Evolutionary conservation across 2,888 invertebrate genomes (phyloP).

Genomic region (Allophyes oxyacanthae): DNA sequence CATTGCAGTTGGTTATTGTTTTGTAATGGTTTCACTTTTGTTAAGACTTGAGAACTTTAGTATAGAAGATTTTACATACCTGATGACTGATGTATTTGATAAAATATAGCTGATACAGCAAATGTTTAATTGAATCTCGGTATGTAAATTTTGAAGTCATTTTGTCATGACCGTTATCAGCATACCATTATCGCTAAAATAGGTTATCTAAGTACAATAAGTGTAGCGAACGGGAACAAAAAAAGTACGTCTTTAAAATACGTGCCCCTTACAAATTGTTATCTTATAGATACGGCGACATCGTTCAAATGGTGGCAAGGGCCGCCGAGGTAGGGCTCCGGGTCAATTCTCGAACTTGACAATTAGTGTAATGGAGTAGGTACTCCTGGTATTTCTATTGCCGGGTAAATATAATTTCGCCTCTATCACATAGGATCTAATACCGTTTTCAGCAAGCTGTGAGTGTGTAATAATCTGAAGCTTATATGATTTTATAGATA

Average conservation of each 20-base stretch:
- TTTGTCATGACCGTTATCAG: slow-evolving; percentile 32
- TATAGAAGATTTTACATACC: background rate
- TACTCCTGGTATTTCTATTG: too few species aligned
- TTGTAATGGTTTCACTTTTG: too few species aligned
- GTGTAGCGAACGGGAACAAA: slow-evolving; percentile 10
- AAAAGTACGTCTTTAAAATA: slow-evolving; percentile 8
- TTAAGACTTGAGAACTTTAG: background rate
- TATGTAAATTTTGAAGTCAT: slow-evolving; percentile 6
- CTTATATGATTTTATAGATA: slow-evolving; percentile 82
- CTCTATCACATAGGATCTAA: background rate
- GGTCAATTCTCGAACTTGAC: background rate
- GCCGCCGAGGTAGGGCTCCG: background rate
- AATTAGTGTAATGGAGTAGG: background rate
- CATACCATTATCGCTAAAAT: slow-evolving; percentile 39
- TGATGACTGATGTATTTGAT: too few species aligned
- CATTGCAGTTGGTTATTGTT: too few species aligned
- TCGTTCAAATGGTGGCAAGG: background rate
- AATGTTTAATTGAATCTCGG: background rate
- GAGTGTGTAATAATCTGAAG: too few species aligned
- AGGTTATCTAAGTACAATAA: slow-evolving; percentile 39
- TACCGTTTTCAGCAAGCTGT: too few species aligned
- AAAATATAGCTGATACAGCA: background rate
- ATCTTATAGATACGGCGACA: background rate
- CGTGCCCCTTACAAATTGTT: background rate
- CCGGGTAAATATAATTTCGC: too few species aligned